Conservation (phyloP, 2,797 vertebrate species). For the Scyliorhinus canicula region DNA sequence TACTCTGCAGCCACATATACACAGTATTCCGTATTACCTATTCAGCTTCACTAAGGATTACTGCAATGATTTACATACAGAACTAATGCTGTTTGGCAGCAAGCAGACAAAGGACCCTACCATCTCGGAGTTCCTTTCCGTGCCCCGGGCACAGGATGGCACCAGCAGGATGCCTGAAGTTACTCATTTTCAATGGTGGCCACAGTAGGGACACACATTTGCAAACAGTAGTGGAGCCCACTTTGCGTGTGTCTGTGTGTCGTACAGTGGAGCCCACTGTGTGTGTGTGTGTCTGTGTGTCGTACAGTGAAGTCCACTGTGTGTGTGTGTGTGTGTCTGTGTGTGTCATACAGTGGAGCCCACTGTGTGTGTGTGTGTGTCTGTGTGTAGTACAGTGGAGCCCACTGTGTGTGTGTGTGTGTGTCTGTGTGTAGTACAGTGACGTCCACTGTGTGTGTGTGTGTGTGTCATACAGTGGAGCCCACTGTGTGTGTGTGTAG, state of each 20-base stretch:
- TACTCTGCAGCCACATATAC: background rate
- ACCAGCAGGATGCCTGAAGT: background rate
- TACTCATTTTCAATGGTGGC: too few species aligned
- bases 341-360: background rate
- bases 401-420: too few species aligned
- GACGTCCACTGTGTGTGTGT: background rate
- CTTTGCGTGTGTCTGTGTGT: background rate
- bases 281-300: too few species aligned
- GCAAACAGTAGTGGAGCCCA: background rate
- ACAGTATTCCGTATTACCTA: background rate
- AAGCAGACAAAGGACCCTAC: background rate
- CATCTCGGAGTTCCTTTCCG: background rate
- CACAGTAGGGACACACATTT: background rate
- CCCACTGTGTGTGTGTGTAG: too few species aligned
- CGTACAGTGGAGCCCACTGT: too few species aligned
- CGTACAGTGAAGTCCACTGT: too few species aligned
- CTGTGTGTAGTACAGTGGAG: background rate
- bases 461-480: background rate
- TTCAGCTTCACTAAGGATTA: background rate
- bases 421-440: background rate
- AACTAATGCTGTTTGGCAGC: background rate
- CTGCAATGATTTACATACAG: background rate
- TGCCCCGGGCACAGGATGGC: background rate
- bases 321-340: too few species aligned
- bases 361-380: background rate